Evolutionary conservation across 2,888 invertebrate species (phyloP).

Genomic region (Cremastinae sp.): DNA sequence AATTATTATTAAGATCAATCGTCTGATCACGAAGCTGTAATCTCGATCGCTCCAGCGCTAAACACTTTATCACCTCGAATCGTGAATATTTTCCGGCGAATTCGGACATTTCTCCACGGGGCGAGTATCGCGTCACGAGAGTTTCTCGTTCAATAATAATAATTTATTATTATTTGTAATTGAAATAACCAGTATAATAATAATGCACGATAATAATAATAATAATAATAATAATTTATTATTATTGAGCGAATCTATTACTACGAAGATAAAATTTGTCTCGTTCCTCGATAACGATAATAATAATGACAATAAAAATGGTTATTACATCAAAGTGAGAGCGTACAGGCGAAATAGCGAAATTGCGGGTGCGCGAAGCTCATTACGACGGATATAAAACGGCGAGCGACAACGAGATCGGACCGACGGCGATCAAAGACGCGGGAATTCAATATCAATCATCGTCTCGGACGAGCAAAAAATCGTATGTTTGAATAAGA

Average conservation of each 20-base stretch:
- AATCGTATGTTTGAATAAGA: background rate
- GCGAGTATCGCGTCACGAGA: too few species aligned
- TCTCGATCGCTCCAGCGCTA: too few species aligned
- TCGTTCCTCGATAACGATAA: background rate
- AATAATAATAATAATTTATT: too few species aligned
- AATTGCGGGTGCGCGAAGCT: slow-evolving; percentile 71
- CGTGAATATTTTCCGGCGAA: too few species aligned
- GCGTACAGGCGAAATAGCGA: slow-evolving; percentile 70
- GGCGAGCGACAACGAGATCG: slow-evolving; percentile 8
- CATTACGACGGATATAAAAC: slow-evolving; percentile 22
- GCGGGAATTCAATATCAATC: background rate
- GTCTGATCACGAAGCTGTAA: slow-evolving; percentile 20
- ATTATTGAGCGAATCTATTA: slow-evolving; percentile 34
- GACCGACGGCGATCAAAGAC: slow-evolving; percentile 18
- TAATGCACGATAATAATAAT: too few species aligned
- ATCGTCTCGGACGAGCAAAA: background rate
- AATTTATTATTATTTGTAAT: too few species aligned
- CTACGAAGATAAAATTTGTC: slow-evolving; percentile 2
- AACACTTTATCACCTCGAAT: slow-evolving; percentile 18
- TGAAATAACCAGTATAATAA: too few species aligned
- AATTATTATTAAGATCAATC: slow-evolving; percentile 55
- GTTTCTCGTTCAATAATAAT: slow-evolving; percentile 6
- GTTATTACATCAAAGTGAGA: slow-evolving; percentile 11
- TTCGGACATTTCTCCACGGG: too few species aligned
- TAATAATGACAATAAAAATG: background rate